These are phyloP conservation scores for Drosophila lacteicornis DNA, from an alignment of 1,140 invertebrate genomes.

Conservation along the genomic window DNA sequence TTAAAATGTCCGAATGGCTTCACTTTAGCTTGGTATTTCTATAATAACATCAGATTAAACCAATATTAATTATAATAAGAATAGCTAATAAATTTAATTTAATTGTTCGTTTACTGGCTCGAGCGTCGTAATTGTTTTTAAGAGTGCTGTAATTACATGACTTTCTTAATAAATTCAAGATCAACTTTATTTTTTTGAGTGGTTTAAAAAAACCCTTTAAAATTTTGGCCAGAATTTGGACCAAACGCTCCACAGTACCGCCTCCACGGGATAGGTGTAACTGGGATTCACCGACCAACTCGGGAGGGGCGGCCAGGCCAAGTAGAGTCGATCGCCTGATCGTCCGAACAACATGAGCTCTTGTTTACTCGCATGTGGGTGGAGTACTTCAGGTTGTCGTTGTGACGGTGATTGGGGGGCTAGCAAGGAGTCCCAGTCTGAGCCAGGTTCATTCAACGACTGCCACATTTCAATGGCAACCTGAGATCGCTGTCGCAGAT, in stretches of 20 bases:
- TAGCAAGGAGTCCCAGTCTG: constrained; percentile 4
- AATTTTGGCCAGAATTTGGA: constrained; percentile 14
- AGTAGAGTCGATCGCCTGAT: constrained; percentile 56
- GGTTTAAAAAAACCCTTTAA: neutral
- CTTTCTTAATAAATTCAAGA: neutral
- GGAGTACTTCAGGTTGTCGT: constrained; percentile 41
- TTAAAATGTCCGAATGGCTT: neutral
- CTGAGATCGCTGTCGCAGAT: constrained; percentile 67
- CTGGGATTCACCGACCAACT: constrained; percentile 30
- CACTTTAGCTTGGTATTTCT: too few relatives aligned
- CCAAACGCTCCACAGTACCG: constrained; percentile 30
- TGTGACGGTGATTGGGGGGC: constrained; percentile 10
- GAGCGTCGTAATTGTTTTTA: too few relatives aligned
- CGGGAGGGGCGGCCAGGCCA: constrained; percentile 4
- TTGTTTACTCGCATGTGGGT: constrained; percentile 68
- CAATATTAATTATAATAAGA: too few relatives aligned
- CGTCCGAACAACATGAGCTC: constrained; percentile 71
- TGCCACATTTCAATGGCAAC: constrained; percentile 60
- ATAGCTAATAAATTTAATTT: too few relatives aligned
- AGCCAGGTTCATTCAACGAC: constrained; percentile 40
- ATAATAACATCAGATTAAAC: too few relatives aligned
- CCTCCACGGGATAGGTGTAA: constrained; percentile 41
- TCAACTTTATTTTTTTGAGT: neutral
- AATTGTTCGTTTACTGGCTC: too few relatives aligned
- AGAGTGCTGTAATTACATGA: neutral